Conservation (phyloP, 35 echinoderm and acorn worm species). For the Lytechinus pictus region DNA sequence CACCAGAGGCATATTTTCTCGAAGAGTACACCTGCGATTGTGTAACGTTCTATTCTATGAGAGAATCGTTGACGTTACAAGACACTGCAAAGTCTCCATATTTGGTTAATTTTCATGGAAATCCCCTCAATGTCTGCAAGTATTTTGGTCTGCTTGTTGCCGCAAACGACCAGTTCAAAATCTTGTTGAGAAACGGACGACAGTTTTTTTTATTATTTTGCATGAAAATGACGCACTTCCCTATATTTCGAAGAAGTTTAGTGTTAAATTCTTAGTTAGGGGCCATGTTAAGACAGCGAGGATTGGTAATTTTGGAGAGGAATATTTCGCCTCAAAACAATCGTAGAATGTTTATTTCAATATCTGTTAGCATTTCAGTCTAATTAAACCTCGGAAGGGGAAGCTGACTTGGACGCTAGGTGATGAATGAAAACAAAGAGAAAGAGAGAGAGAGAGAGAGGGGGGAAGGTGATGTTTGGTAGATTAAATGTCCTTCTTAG, state of each 20-base stretch:
- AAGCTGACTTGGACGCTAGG: not conserved
- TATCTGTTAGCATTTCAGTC: constrained; percentile 36
- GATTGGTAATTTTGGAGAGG: not conserved
- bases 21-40: not conserved
- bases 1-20: not conserved
- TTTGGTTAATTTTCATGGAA: not conserved
- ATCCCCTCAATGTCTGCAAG: not conserved
- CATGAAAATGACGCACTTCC: not conserved
- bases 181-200: not conserved
- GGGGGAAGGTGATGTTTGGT: not conserved
- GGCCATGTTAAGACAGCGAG: not conserved
- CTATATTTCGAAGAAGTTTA: not conserved
- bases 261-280: not conserved
- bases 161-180: not conserved
- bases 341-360: constrained; percentile 6
- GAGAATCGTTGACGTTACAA: too few relatives aligned
- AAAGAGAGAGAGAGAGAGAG: not conserved
- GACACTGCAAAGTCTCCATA: not conserved
- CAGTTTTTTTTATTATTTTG: not conserved
- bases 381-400: not conserved
- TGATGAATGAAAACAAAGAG: not conserved
- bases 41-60: not conserved
- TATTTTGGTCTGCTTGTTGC: not conserved
- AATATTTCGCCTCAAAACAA: constrained; percentile 1
- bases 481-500: not conserved